Evolutionary conservation across 1,140 invertebrate species (phyloP), one percentile per base, ranked within the genome.

Genomic region (Aporrectodea caliginosa): DNA sequence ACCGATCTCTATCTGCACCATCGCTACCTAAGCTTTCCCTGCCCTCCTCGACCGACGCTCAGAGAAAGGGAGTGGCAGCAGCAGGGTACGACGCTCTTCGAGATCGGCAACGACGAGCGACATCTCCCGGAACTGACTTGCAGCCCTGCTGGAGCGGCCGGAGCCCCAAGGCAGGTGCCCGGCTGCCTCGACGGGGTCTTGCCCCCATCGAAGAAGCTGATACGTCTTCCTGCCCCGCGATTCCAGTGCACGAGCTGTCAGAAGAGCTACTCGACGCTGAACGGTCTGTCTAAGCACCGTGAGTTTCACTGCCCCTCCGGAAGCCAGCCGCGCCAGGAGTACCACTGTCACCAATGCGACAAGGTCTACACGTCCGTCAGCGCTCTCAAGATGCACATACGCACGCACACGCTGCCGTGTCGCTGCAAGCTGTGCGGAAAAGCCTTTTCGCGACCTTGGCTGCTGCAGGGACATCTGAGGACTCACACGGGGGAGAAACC

Each of bases 341-440:
- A 98, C 89, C 93, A 92, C 81, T 99, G 97, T 90, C 98, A 98
- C 87, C 94, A 93, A 86, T 99, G 97, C 90, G 93, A 97, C 75
- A 98, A 98, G 89, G 93, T 94, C 0, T 99, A 99, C 89, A 93
- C 95, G 0, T 97, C 95, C 0, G 88, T 98, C 75, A 97, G 97
- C 43, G 97, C 97, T 0, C 90, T 99, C 0, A 99, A 99, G 88
- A 99, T 99, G 70, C 77, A 78, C 77, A 58, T 43, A 16, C 77
- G 77, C 12, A 78, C 77, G 16, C 77, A 78, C 77, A 78, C 58
- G 16, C 75, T 98, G 80, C 97, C 97, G 0, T 98, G 96, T 91
- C 98, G 98, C 89, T 99, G 97, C 87, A 93, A 94, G 80, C 90
- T 98, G 29, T 98, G 97, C 86, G 96, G 96, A 0, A 98, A 98